Evolutionary conservation across 1,140 invertebrate genomes (phyloP).

Genomic region (Philaenus spumarius): DNA sequence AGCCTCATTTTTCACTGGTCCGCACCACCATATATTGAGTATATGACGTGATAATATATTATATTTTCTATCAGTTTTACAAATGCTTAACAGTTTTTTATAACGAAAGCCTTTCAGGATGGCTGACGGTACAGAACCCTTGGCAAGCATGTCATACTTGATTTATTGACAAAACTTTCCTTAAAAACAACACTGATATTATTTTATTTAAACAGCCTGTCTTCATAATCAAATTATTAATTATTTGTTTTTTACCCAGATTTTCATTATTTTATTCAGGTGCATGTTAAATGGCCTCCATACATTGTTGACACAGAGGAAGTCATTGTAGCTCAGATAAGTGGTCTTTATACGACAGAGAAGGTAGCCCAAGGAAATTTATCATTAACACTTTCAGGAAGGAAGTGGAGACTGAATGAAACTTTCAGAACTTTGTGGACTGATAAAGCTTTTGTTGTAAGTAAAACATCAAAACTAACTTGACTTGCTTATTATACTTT

Average conservation of each 20-base stretch:
- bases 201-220: too few species aligned
- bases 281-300: slow-evolving; percentile 31
- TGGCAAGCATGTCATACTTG: too few species aligned
- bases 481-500: background rate
- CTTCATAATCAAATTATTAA: background rate
- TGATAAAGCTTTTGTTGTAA: slow-evolving; percentile 22
- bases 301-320: slow-evolving; percentile 39
- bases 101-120: too few species aligned
- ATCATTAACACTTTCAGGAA: slow-evolving; percentile 32
- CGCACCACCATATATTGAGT: too few species aligned
- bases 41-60: too few species aligned
- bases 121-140: too few species aligned
- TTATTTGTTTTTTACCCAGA: background rate
- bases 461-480: slow-evolving; percentile 3
- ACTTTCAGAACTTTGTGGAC: slow-evolving; percentile 4
- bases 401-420: slow-evolving; percentile 10
- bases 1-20: too few species aligned
- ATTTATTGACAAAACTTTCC: too few species aligned
- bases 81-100: too few species aligned
- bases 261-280: slow-evolving; percentile 20
- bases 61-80: too few species aligned
- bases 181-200: too few species aligned
- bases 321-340: slow-evolving; percentile 33
- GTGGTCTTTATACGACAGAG: slow-evolving; percentile 36
- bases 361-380: slow-evolving; percentile 37